Conservation (phyloP, 1,140 invertebrate genomes). For the Pseudomyrmex cubaensis region DNA sequence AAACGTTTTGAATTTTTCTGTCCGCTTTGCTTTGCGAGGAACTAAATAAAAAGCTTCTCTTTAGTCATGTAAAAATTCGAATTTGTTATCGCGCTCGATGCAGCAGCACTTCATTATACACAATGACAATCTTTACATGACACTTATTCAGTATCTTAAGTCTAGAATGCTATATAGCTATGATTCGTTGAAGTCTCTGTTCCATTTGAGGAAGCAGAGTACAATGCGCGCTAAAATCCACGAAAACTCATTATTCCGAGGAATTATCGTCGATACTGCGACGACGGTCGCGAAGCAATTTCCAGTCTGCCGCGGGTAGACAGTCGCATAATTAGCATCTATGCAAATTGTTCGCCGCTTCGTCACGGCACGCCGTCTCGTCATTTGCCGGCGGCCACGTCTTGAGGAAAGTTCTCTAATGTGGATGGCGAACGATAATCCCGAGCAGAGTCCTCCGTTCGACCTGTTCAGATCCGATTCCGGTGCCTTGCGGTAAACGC, state of each 20-base stretch:
- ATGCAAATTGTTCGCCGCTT: conserved; percentile 55
- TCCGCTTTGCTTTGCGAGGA: neutral
- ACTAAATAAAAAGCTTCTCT: neutral
- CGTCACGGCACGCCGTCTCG: neutral
- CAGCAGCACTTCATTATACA: no score
- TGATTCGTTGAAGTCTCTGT: neutral
- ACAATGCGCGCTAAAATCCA: neutral
- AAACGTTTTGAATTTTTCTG: neutral
- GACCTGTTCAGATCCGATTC: neutral
- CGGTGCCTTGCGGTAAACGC: conserved; percentile 4
- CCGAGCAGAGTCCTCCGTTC: conserved; percentile 16
- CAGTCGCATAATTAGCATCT: conserved; percentile 53
- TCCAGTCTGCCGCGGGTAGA: conserved; percentile 35
- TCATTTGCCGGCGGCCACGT: conserved; percentile 43
- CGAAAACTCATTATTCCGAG: conserved; percentile 35
- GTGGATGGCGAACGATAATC: conserved; percentile 56
- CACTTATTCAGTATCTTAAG: neutral
- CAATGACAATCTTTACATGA: no score
- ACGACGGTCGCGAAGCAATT: conserved; percentile 23
- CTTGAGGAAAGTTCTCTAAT: conserved; percentile 45
- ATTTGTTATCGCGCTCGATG: no score
- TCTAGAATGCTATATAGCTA: neutral
- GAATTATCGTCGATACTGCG: conserved; percentile 37
- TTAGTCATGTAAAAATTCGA: neutral
- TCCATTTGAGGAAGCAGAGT: neutral